A percentile compares a stretch with the other conserved stretches of the same genome.
Evolutionary conservation across 1,140 invertebrate species (phyloP).

Genomic region (Psilanteris sp.): DNA sequence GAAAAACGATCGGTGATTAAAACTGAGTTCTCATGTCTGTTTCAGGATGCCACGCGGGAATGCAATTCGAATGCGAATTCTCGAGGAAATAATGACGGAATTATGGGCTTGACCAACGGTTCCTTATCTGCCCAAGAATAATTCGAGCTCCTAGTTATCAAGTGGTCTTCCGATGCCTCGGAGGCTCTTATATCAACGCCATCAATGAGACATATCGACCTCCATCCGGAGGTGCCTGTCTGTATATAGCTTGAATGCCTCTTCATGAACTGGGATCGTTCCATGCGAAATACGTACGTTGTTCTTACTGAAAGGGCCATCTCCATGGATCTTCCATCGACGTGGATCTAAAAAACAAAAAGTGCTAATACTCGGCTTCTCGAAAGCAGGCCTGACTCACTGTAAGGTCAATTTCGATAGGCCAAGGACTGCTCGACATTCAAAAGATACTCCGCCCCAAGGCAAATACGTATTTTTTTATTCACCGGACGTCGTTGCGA

Average conservation of each 20-base stretch:
- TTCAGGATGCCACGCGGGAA: conserved; percentile 73
- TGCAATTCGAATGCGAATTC: conserved; percentile 69
- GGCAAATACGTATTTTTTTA: conserved; percentile 65
- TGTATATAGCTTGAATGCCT: conserved; percentile 77
- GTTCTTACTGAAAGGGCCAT: conserved; percentile 65
- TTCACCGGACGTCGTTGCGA: conserved; percentile 57
- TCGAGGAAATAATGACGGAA: conserved; percentile 68
- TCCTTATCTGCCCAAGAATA: conserved; percentile 76
- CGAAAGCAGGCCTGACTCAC: conserved; percentile 41
- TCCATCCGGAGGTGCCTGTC: conserved; percentile 65
- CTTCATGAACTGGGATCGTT: conserved; percentile 71
- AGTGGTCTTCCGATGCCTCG: conserved; percentile 67
- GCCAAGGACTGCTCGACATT: conserved; percentile 52
- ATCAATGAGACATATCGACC: conserved; percentile 77
- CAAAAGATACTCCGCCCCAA: conserved; percentile 57
- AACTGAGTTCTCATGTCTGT: conserved; percentile 35
- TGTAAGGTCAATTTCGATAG: conserved; percentile 51
- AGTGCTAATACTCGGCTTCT: conserved; percentile 55
- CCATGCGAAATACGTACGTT: conserved; percentile 70
- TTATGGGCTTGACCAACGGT: conserved; percentile 74
- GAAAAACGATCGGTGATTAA: too few species aligned
- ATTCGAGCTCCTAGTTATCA: conserved; percentile 68
- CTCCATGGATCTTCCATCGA: conserved; percentile 54
- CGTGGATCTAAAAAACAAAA: conserved; percentile 61
- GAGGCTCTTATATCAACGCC: conserved; percentile 69